Percentiles rank a stretch among this genome's conserved stretches.
Conservation (phyloP, 2,888 invertebrate species). For the Dicyrtoma fusca region DNA sequence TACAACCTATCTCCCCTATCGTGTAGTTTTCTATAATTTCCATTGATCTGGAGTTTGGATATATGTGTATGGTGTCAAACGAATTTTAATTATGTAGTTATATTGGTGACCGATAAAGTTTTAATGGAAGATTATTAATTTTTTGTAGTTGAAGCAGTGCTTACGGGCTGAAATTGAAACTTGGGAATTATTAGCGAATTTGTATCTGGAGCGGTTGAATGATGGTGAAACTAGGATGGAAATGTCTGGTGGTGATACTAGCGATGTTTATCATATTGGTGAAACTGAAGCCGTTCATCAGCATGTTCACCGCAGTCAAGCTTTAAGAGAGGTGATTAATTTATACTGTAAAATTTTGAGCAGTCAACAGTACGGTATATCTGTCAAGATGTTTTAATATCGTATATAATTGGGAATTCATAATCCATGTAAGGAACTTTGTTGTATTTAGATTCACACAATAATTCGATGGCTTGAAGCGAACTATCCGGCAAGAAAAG, state of each 20-base stretch:
- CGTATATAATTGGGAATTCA: no score
- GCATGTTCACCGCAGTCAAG: slow-evolving; percentile 36
- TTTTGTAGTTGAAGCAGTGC: slow-evolving; percentile 39
- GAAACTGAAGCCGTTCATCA: slow-evolving; percentile 40
- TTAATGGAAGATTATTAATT: neutral
- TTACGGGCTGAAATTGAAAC: slow-evolving; percentile 48
- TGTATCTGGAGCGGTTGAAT: slow-evolving; percentile 43
- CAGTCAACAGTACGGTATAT: no score
- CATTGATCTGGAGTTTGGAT: neutral
- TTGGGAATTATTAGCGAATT: slow-evolving; percentile 45
- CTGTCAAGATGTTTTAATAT: no score
- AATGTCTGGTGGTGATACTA: slow-evolving; percentile 22
- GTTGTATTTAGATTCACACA: slow-evolving; percentile 40
- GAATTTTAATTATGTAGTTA: no score
- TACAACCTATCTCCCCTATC: no score
- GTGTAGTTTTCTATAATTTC: no score
- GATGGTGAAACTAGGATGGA: slow-evolving; percentile 28
- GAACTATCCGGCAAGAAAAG: slow-evolving; percentile 35
- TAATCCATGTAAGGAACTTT: no score
- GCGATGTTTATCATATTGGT: slow-evolving; percentile 44
- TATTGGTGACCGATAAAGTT: neutral
- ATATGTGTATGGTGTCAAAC: neutral
- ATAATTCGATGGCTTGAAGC: slow-evolving; percentile 51
- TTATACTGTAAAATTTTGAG: no score
- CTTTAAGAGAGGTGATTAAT: slow-evolving; percentile 45